These are phyloP conservation scores for Hirtodrosophila cameraria DNA, from an alignment of 2,888 invertebrate genomes.

Conservation along the genomic window DNA sequence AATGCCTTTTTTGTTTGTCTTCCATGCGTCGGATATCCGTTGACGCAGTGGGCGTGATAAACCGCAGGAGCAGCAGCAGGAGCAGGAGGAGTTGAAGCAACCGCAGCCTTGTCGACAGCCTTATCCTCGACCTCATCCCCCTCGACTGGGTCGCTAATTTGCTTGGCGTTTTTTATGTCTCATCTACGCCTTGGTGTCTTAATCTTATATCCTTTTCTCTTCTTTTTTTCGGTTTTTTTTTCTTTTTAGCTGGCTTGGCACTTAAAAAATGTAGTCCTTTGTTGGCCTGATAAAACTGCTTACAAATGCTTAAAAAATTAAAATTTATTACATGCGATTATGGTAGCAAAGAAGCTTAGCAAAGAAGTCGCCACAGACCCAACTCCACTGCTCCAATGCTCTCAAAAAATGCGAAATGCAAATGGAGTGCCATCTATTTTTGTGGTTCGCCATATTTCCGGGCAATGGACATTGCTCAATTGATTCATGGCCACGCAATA, in stretches of 20 bases:
- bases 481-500: conserved; percentile 79
- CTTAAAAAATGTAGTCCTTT: conserved; percentile 74
- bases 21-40: conserved; percentile 78
- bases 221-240: conserved; percentile 54
- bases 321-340: conserved; percentile 82
- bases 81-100: conserved; percentile 4
- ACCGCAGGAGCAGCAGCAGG: conserved; percentile 45
- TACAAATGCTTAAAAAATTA: conserved; percentile 81
- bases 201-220: conserved; percentile 72
- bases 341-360: conserved; percentile 15
- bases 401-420: conserved; percentile 51
- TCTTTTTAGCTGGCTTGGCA: conserved; percentile 64
- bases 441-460: conserved; percentile 73
- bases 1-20: conserved; percentile 81
- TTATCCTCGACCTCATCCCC: conserved; percentile 20
- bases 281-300: conserved; percentile 77
- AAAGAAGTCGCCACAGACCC: conserved; percentile 7
- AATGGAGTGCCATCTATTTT: conserved; percentile 61
- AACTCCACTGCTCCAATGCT: not conserved
- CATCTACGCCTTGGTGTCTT: conserved; percentile 68
- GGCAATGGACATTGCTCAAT: conserved; percentile 70
- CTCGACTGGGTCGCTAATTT: conserved; percentile 66
- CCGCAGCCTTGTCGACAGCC: conserved; percentile 22
- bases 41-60: conserved; percentile 76
- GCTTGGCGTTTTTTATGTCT: conserved; percentile 70